These are phyloP conservation scores for Neosilurus mollespiculum DNA, from an alignment of 2,797 vertebrate genomes.

Conservation along the genomic window DNA sequence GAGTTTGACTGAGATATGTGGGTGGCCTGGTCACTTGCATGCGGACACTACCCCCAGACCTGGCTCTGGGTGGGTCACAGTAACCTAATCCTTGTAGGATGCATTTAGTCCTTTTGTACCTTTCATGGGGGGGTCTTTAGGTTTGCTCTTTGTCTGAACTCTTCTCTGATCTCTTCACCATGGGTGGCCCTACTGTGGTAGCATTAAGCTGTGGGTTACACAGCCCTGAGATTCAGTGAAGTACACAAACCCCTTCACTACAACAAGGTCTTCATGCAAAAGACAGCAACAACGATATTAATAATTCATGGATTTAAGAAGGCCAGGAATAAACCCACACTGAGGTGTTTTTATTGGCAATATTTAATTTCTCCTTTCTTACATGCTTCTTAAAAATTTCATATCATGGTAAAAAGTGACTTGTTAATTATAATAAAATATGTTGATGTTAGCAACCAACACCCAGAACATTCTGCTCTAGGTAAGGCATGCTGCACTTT, in stretches of 20 bases:
- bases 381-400: neutral
- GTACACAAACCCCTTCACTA: neutral
- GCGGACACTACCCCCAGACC: neutral
- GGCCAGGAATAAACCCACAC: neutral
- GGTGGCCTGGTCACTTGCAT: neutral
- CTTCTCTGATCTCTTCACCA: neutral
- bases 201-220: neutral
- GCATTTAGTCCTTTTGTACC: constrained; percentile 9
- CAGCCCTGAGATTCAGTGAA: neutral
- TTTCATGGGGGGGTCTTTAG: constrained; percentile 10
- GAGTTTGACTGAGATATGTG: neutral
- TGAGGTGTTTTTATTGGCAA: neutral
- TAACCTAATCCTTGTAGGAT: neutral
- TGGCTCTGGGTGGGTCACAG: neutral
- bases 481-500: neutral
- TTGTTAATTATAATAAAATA: neutral
- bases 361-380: neutral
- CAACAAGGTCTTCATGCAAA: neutral
- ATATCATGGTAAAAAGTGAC: neutral
- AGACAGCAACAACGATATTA: neutral
- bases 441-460: neutral
- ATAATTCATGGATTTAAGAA: neutral
- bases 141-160: constrained; percentile 2
- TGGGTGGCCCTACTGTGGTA: constrained; percentile 7
- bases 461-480: neutral